These are phyloP conservation scores for Planococcus citri DNA, from an alignment of 1,140 invertebrate species.

Conservation along the genomic window DNA sequence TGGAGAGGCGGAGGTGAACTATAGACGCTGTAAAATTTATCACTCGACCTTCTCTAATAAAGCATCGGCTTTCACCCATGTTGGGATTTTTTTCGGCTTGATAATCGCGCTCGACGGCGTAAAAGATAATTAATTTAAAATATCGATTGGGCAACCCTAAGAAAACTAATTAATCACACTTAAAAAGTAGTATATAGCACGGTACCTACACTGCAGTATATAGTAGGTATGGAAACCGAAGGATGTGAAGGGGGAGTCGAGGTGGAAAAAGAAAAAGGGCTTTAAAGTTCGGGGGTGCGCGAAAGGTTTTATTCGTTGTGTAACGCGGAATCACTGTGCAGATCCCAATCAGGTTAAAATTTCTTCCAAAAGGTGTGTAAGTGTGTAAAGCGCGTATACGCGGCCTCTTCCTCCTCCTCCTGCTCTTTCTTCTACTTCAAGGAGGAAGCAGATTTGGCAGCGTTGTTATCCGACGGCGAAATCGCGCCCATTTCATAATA, in stretches of 20 bases:
- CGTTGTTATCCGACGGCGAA: conserved; percentile 1
- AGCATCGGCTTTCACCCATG: neutral
- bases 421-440: too few species aligned
- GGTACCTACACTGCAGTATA: too few species aligned
- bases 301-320: neutral
- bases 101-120: neutral
- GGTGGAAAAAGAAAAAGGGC: neutral
- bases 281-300: neutral
- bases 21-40: neutral
- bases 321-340: conserved; percentile 6
- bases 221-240: too few species aligned
- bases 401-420: too few species aligned
- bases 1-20: too few species aligned
- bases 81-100: neutral
- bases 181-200: neutral
- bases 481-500: conserved; percentile 1
- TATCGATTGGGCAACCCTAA: conserved; percentile 1
- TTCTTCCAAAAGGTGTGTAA: neutral
- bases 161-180: neutral
- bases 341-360: neutral
- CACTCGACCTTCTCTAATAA: neutral
- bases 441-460: conserved; percentile 1
- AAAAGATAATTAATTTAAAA: neutral
- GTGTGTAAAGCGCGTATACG: neutral
- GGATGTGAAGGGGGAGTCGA: too few species aligned